Conservation (phyloP, 2,113 vertebrate species). For the Ardeotis arabs region DNA sequence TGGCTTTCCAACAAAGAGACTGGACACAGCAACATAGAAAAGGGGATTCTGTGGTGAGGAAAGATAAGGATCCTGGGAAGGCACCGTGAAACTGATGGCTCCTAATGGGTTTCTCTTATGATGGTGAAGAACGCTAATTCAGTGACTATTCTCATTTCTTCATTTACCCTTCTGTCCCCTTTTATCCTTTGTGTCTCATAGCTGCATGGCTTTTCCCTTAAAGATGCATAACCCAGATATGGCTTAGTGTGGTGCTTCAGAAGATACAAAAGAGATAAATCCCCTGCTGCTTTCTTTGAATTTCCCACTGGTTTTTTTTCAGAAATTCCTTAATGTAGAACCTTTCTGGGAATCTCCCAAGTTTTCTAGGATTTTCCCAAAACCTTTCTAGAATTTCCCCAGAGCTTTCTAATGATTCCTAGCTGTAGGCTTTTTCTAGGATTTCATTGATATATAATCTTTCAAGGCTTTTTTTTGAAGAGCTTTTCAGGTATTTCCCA, state of each 20-base stretch:
- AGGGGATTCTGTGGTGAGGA: not conserved
- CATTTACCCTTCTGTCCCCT: not conserved
- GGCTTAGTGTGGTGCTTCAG: not conserved
- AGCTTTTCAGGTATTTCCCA: not conserved
- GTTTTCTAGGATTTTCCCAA: not conserved
- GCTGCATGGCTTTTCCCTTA: not conserved
- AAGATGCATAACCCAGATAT: not conserved
- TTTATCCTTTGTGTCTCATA: not conserved
- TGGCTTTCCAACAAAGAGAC: not conserved
- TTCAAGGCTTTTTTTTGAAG: not conserved
- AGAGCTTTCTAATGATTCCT: not conserved
- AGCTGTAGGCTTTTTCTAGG: not conserved
- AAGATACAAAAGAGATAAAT: not conserved
- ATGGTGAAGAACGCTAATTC: not conserved
- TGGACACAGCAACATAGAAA: not conserved
- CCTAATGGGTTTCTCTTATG: not conserved
- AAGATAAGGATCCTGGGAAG: not conserved
- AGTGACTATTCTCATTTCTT: not conserved
- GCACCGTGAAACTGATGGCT: not conserved
- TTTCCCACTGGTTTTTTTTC: not conserved
- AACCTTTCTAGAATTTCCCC: not conserved
- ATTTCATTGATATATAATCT: not conserved
- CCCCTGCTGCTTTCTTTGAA: not conserved
- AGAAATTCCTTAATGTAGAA: not conserved
- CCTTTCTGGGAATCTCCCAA: not conserved